phyloP scores from a whole-genome alignment of 2,113 vertebrate species.

The Mobula hypostoma region DNA sequence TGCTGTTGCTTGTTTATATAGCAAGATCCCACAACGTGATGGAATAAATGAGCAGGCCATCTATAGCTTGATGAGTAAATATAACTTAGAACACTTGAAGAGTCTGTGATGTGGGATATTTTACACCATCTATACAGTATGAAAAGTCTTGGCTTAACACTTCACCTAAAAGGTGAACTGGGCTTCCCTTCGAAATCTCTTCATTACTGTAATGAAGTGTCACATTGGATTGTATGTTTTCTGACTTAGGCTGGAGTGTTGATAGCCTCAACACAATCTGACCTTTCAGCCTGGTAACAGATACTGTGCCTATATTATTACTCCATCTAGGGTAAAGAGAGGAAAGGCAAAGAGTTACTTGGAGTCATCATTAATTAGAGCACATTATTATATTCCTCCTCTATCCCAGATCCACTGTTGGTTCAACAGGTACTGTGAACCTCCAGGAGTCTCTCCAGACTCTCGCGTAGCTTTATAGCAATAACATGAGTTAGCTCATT shows the following conservation, averaged over 20 bases:
- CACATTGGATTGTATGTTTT: not conserved
- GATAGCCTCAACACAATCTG: not conserved
- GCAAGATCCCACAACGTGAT: not conserved
- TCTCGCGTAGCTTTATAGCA: not conserved
- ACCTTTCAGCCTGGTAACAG: not conserved
- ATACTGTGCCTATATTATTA: not conserved
- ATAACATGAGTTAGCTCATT: not conserved
- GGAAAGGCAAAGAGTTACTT: not conserved
- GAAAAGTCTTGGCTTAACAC: not conserved
- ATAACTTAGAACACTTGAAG: not conserved
- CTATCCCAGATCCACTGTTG: not conserved
- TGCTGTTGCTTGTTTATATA: not conserved
- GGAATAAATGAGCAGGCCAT: not conserved
- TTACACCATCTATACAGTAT: not conserved
- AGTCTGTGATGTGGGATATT: not conserved
- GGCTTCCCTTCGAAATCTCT: not conserved
- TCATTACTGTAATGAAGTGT: not conserved
- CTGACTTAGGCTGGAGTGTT: not conserved
- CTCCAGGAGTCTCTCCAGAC: not conserved
- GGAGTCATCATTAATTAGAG: not conserved
- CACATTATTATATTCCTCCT: not conserved
- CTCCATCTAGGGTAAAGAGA: not conserved
- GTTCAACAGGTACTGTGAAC: not conserved
- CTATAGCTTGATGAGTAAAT: not conserved
- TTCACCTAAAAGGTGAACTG: not conserved